Base-by-base conservation (phyloP, 2,797 vertebrate genomes). In the Denticeps clupeoides region DNA sequence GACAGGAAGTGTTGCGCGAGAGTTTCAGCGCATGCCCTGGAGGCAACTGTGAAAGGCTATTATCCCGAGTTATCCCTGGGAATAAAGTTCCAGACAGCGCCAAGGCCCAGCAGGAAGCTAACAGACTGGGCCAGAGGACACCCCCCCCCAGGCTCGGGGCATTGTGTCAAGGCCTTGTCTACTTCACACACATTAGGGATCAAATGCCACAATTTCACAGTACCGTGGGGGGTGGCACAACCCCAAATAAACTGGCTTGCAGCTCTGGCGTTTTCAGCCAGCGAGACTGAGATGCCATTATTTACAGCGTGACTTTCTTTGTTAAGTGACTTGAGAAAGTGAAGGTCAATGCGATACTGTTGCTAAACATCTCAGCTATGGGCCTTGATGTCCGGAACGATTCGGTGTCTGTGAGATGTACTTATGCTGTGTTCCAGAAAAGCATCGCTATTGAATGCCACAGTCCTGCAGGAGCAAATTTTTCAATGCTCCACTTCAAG, bases 131-230 rank as follows among this genome's bases (percentile, higher is more conserved):
- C 62, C 70, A 66, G 59, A 67, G 68, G 50, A 67, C 65, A 68
- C 69, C 52, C 58, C 71, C 68, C 74, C 70, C 51, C 70, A 72
- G 62, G 73, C 73, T 60, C 42, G 46, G 64, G 72, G 69, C 71
- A 75, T 82, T 82, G 80, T 83, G 81, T 80, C 67, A 75, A 68
- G 69, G 72, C 68, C 79, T 77, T 78, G 80, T 82, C 78, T 82
- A 82, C 79, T 83, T 83, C 80, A 83, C 64, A 69, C 80, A 74
- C 76, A 83, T 86, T 83, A 83, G 75, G 73, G 75, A 82, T 84
- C 82, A 80, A 78, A 84, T 78, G 79, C 71, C 74, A 75, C 80
- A 77, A 85, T 85, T 83, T 85, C 82, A 83, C 81, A 80, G 71
- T 81, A 71, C 77, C 63, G 75, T 68, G 63, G 78, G 74, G 71